Percentiles rank a stretch among this genome's conserved stretches.
Conservation (phyloP, 2,797 vertebrate genomes). For the Crypturellus tataupa region DNA sequence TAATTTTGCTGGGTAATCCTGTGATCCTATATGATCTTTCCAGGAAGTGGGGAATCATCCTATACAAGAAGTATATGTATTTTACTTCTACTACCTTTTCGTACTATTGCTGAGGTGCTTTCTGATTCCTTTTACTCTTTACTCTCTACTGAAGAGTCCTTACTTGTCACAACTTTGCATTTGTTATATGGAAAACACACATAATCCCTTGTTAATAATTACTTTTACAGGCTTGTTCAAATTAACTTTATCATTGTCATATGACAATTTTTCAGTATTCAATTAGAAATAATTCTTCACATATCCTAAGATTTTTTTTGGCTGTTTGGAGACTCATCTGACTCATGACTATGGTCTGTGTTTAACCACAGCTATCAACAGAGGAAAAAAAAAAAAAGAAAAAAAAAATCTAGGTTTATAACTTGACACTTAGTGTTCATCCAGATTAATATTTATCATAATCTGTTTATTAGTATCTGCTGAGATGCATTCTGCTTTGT, state of each 20-base stretch:
- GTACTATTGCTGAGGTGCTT: neutral
- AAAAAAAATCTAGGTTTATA: neutral
- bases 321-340: neutral
- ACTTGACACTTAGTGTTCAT: neutral
- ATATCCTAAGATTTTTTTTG: neutral
- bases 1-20: neutral
- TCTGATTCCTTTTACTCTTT: neutral
- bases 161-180: neutral
- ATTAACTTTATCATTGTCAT: neutral
- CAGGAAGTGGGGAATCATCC: accelerated
- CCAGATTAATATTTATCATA: neutral
- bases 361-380: neutral
- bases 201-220: neutral
- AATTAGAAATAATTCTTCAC: neutral
- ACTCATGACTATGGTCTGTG: neutral
- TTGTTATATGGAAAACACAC: neutral
- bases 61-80: neutral
- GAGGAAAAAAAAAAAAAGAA: neutral
- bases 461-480: neutral
- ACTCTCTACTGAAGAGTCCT: no score
- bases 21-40: neutral
- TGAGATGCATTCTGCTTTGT: neutral
- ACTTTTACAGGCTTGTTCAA: neutral
- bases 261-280: neutral
- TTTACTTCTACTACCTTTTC: neutral